Evolutionary conservation across 2,888 invertebrate species (phyloP).

Genomic region (Blastobasis adustella): DNA sequence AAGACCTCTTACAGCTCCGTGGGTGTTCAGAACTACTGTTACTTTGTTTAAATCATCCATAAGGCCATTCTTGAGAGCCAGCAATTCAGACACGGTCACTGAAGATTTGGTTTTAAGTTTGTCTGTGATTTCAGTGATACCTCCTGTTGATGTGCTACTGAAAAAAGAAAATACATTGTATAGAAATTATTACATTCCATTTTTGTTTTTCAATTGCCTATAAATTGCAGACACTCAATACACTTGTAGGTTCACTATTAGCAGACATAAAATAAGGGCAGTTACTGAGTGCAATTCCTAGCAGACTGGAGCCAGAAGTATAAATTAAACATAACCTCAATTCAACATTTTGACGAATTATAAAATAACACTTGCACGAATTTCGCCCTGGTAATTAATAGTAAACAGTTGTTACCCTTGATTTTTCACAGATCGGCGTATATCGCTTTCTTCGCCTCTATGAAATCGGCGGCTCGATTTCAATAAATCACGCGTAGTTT

Average conservation of each 20-base stretch:
- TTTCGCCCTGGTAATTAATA: not conserved
- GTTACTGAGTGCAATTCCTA: not conserved
- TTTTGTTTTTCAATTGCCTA: not conserved
- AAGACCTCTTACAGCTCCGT: slow-evolving; percentile 62
- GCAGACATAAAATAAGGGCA: not conserved
- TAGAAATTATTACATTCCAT: not conserved
- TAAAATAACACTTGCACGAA: not conserved
- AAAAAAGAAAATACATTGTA: not conserved
- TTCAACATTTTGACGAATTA: not conserved
- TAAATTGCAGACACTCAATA: not conserved
- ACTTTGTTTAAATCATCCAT: slow-evolving; percentile 43
- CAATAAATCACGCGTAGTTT: slow-evolving; percentile 36
- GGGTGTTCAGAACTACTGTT: slow-evolving; percentile 35
- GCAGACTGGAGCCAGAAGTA: not conserved
- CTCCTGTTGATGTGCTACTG: slow-evolving; percentile 32
- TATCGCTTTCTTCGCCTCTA: slow-evolving; percentile 43
- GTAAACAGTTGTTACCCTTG: slow-evolving; percentile 21
- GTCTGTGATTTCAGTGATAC: slow-evolving; percentile 33
- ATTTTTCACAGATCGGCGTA: slow-evolving; percentile 29
- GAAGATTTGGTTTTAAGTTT: slow-evolving; percentile 48
- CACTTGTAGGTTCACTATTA: not conserved
- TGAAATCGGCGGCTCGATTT: slow-evolving; percentile 35
- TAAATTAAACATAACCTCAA: too few species aligned
- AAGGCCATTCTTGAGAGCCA: slow-evolving; percentile 47
- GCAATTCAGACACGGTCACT: slow-evolving; percentile 35